Conservation (phyloP, 2,797 vertebrate genomes). For the Crossoptilon crossoptilon region DNA sequence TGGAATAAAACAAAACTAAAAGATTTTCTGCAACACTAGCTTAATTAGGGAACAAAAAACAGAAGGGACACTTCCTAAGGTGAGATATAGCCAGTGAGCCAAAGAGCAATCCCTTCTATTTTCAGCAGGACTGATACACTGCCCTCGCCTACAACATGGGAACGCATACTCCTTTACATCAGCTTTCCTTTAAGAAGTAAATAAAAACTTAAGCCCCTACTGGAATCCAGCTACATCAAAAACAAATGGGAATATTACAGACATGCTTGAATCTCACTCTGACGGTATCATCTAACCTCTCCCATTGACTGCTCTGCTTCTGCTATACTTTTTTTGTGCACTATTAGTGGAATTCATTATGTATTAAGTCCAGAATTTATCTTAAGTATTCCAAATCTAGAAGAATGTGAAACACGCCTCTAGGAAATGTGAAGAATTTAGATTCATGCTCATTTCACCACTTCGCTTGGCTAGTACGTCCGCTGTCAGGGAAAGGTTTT, state of each 20-base stretch:
- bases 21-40: background rate
- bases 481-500: background rate
- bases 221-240: background rate
- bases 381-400: background rate
- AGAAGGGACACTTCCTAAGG: background rate
- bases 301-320: background rate
- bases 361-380: background rate
- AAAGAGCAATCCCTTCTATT: background rate
- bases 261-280: background rate
- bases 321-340: background rate
- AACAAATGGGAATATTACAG: accelerated
- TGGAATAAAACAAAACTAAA: background rate
- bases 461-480: background rate
- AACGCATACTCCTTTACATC: background rate
- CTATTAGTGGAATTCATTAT: background rate
- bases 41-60: background rate
- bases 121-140: background rate
- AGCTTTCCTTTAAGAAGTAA: background rate
- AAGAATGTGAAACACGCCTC: background rate
- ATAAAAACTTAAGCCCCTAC: background rate
- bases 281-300: accelerated
- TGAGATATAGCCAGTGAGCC: background rate
- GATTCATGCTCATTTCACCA: background rate
- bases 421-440: background rate
- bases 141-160: accelerated